Evolutionary conservation across 2,797 vertebrate genomes (phyloP).

Genomic region (Arrhamphus sclerolepis): DNA sequence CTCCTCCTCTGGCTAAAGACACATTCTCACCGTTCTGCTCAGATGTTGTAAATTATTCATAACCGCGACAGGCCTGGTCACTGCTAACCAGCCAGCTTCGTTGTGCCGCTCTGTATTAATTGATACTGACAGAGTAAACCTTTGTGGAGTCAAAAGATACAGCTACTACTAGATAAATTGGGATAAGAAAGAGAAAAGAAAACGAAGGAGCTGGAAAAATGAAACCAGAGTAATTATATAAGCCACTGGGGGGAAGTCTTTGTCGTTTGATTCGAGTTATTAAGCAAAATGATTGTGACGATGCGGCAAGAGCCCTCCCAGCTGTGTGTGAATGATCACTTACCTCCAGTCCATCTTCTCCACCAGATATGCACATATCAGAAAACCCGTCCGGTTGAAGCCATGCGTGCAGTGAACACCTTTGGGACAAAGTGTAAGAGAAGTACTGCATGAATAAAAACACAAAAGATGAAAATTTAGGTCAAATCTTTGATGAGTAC

Average conservation of each 20-base stretch:
- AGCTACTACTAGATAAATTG: constrained; percentile 11
- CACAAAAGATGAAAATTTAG: background rate
- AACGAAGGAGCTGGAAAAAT: constrained; percentile 10
- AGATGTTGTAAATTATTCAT: constrained; percentile 59
- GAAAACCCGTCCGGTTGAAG: constrained; percentile 97
- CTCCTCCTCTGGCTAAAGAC: constrained; percentile 51
- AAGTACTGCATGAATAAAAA: background rate
- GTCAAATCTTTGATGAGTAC: background rate
- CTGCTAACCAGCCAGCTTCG: constrained; percentile 10
- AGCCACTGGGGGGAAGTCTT: background rate
- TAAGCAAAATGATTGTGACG: constrained; percentile 21
- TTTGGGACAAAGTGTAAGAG: constrained; percentile 59
- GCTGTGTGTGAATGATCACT: constrained; percentile 24
- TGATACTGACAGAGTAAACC: constrained; percentile 33
- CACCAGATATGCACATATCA: constrained; percentile 97
- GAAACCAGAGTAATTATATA: constrained; percentile 23
- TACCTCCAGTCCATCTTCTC: constrained; percentile 99
- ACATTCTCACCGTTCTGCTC: constrained; percentile 26
- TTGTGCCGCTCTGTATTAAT: constrained; percentile 27
- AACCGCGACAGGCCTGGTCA: constrained; percentile 26
- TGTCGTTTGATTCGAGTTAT: constrained; percentile 23
- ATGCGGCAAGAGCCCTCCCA: background rate
- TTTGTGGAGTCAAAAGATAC: constrained; percentile 12
- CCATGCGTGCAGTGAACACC: constrained; percentile 99
- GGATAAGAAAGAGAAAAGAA: background rate